Percentiles rank a stretch among this genome's conserved stretches.
Evolutionary conservation across 2,113 vertebrate species (phyloP).

Genomic region (Bos javanicus): DNA sequence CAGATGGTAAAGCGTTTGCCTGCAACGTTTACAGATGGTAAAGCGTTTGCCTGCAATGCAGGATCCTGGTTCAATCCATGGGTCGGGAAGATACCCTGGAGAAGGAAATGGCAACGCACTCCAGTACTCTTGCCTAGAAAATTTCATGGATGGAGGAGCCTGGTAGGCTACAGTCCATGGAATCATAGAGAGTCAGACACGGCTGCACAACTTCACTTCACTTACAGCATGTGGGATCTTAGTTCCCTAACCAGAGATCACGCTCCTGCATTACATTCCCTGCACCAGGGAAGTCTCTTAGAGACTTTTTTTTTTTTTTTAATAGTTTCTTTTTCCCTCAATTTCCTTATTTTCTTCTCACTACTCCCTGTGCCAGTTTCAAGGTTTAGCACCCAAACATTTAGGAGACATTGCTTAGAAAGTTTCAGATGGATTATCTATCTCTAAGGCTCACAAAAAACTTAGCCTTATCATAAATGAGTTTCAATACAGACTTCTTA

Average conservation of each 20-base stretch:
- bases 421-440: background rate
- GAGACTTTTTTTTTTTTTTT: background rate
- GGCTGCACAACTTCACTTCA: background rate
- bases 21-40: background rate
- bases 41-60: background rate
- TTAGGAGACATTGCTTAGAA: background rate
- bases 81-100: background rate
- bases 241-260: background rate
- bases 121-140: background rate
- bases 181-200: background rate
- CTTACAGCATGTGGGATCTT: background rate
- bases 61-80: background rate
- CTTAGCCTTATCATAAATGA: background rate
- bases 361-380: background rate
- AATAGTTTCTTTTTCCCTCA: background rate
- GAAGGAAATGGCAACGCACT: background rate
- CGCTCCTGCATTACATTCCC: background rate
- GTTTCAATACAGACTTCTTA: background rate
- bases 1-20: background rate
- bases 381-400: background rate
- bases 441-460: background rate
- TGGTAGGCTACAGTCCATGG: background rate
- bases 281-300: background rate
- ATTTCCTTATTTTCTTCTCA: background rate
- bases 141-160: background rate